Conservation (phyloP, 1,140 invertebrate genomes). For the Galendromus occidentalis region DNA sequence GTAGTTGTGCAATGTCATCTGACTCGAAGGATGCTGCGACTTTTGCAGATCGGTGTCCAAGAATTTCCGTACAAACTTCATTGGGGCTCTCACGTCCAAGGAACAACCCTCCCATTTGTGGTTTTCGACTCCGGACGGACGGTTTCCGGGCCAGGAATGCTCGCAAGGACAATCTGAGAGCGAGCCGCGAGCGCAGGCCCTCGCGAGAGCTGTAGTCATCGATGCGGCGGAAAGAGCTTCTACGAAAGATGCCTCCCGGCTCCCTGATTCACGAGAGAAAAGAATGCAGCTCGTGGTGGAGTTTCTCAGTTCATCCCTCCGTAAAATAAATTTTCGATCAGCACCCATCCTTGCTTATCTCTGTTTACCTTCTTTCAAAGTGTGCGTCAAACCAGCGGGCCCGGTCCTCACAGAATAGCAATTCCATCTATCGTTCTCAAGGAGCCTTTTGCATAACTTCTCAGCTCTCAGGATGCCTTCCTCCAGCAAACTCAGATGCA, state of each 20-base stretch:
- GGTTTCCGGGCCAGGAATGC: neutral
- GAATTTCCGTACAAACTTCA: neutral
- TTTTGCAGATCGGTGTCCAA: neutral
- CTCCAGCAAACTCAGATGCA: neutral
- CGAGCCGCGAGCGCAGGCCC: neutral
- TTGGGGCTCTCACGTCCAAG: neutral
- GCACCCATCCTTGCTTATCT: neutral
- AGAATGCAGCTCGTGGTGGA: neutral
- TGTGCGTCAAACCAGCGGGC: conserved; percentile 1
- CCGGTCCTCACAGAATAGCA: neutral
- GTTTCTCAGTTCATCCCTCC: neutral
- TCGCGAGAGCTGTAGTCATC: neutral
- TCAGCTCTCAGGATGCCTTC: neutral
- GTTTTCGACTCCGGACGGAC: neutral
- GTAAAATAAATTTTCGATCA: neutral
- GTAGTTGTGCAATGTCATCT: neutral
- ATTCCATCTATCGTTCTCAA: neutral
- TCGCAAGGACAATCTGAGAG: neutral
- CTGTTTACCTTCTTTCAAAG: neutral
- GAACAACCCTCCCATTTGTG: conserved; percentile 3
- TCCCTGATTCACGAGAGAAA: neutral
- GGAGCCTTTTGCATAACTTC: neutral
- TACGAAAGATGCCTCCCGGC: neutral
- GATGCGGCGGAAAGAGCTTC: neutral
- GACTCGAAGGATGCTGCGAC: neutral